These are phyloP conservation scores for Bagarius yarrelli DNA, from an alignment of 2,113 vertebrate species.

Conservation along the genomic window DNA sequence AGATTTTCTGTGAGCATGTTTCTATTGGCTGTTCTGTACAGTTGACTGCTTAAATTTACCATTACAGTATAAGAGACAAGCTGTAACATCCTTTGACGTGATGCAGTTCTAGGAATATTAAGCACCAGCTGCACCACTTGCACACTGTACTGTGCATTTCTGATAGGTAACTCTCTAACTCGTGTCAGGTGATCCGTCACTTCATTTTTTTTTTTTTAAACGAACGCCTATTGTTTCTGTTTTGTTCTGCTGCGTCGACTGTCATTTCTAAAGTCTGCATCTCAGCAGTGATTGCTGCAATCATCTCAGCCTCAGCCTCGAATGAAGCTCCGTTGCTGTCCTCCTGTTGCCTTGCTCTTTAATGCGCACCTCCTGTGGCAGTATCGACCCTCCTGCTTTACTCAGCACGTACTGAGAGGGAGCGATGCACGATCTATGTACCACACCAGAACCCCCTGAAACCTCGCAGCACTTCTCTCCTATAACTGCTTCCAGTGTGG, in stretches of 20 bases:
- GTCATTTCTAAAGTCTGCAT: constrained; percentile 35
- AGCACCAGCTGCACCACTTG: not conserved
- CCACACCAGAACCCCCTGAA: constrained; percentile 60
- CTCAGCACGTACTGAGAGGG: not conserved
- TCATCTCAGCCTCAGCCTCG: constrained; percentile 18
- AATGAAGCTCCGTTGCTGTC: constrained; percentile 44
- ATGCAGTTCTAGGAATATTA: not conserved
- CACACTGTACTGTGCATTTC: constrained; percentile 32
- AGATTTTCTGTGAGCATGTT: not conserved
- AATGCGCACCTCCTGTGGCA: constrained; percentile 40
- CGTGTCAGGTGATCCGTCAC: not conserved
- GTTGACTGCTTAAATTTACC: not conserved
- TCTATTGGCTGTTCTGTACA: not conserved
- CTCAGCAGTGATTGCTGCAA: constrained; percentile 41
- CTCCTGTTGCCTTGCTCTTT: constrained; percentile 43
- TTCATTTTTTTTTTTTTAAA: not conserved
- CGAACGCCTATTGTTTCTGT: not conserved
- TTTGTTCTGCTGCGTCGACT: not conserved
- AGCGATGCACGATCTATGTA: constrained; percentile 72
- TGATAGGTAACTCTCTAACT: not conserved
- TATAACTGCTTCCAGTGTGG: constrained; percentile 50
- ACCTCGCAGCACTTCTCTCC: constrained; percentile 55
- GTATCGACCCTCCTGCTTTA: constrained; percentile 49
- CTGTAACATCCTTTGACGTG: not conserved
- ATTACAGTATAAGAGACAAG: not conserved